Evolutionary conservation across 2,113 vertebrate species (phyloP), one percentile per base, ranked within the genome.

Genomic region (Colaptes auratus): DNA sequence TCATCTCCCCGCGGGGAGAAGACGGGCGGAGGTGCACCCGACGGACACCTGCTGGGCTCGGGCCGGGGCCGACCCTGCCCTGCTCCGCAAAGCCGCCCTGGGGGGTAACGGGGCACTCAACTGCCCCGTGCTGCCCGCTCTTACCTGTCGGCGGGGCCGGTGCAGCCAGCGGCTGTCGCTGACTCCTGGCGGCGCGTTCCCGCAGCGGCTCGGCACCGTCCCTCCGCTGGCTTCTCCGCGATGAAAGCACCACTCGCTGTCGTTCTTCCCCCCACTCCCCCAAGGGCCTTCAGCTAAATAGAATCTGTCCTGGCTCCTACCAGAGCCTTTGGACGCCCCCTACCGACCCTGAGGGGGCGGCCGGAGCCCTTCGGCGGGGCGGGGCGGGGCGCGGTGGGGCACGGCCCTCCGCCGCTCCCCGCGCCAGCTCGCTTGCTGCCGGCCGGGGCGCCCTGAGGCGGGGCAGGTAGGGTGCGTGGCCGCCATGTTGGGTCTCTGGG

Each of bases 281-380:
- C 25, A 13, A 53, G 12, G 36, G 52, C 82, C 83, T 75, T 66
- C 46, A 17, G 75, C 77, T 66, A 73, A 91, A 87, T 89, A 60
- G 82, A 67, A 73, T 16, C 44, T 77, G 82, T 63, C 9, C 52
- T 67, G 25, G 73, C 88, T 86, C 79, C 70, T 59, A 28, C 36
- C 28, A 74, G 78, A 80, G 81, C 84, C 71, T 16, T 75, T 64
- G 77, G 14, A 55, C 90, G 94, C 95, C 95, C 95, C 82, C 95
- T 95, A 69, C 75, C 88, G 95, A 64, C 52, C 42, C 69, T 75
- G n/a, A 35, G 35, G 63, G 24, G 36, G 52, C 12, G 3, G 12
- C 56, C 63, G 63, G 31, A 82, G 80, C 61, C 76, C 69, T 31
- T 36, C 50, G 28, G 31, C 67, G 18, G 61, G 30, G 17, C 70